Conservation (phyloP, 2,113 vertebrate genomes). For the Hypanus sabinus region DNA sequence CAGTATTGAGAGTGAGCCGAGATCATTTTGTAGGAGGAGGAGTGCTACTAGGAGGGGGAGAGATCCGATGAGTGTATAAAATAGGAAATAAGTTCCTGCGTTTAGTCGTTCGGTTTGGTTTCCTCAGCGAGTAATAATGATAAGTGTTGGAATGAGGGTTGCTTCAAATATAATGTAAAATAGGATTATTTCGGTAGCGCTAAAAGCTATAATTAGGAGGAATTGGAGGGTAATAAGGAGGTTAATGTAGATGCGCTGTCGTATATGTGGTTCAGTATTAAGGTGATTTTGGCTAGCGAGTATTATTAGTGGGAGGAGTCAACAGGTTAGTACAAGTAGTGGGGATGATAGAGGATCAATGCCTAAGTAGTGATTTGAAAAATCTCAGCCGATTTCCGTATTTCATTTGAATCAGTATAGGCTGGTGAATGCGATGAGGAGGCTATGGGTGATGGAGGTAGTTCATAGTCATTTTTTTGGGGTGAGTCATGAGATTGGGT, state of each 20-base stretch:
- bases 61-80: slow-evolving; percentile 42
- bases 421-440: neutral
- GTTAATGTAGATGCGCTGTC: slow-evolving; percentile 39
- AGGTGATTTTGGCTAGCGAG: slow-evolving; percentile 39
- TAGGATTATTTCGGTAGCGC: slow-evolving; percentile 8
- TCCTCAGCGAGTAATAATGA: slow-evolving; percentile 43
- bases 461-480: slow-evolving; percentile 38
- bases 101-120: slow-evolving; percentile 42
- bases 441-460: neutral
- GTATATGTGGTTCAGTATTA: neutral
- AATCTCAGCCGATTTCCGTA: slow-evolving; percentile 3
- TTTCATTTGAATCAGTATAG: neutral
- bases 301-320: slow-evolving; percentile 31
- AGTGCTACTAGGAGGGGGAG: slow-evolving; percentile 39
- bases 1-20: slow-evolving; percentile 8
- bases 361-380: neutral
- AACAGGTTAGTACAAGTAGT: neutral
- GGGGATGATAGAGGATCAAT: slow-evolving; percentile 40
- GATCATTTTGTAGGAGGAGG: slow-evolving; percentile 6
- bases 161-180: slow-evolving; percentile 45
- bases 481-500: neutral
- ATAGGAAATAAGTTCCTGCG: slow-evolving; percentile 44
- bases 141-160: slow-evolving; percentile 42
- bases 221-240: slow-evolving; percentile 32
- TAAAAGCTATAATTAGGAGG: slow-evolving; percentile 38